Evolutionary conservation across 2,797 vertebrate species (phyloP), one percentile per base, ranked within the genome.

Genomic region (Aplochiton taeniatus): DNA sequence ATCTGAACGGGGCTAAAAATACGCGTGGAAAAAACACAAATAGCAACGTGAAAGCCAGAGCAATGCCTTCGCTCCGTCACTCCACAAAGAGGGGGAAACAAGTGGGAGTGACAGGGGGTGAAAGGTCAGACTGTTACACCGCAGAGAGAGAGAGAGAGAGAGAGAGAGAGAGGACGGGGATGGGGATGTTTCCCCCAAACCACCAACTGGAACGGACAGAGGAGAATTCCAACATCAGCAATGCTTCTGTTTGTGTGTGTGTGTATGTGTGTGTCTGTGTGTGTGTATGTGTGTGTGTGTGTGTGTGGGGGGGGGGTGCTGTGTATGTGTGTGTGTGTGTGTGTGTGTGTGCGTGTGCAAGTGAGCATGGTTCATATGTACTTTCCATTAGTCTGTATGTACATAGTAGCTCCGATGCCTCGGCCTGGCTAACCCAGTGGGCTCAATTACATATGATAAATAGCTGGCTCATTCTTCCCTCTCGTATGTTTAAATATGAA

Each of bases 1-100:
- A 77, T 72, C 75, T 61, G 77, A 82, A 85, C 75, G 81, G 56
- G 64, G 55, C 66, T 60, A 72, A 73, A 83, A 80, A 81, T 71
- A 73, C 59, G n/a, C 60, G 61, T 60, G 63, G 51, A 73, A 57
- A 68, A 73, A 57, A 68, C 44, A 73, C 55, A 63, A 72, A 61
- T 12, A 47, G 62, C 56, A 73, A 74, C 56, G 13, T 11, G 59
- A 76, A 42, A 69, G 57, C 20, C 16, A 59, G 66, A 68, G 53
- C 61, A 20, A 49, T 51, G 60, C 57, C 52, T 54, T 16, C 57
- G 45, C 31, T 54, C 55, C 51, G 16, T 17, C 45, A 54, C 47
- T 60, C 58, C 41, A 61, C 51, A 62, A 64, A 52, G 56, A 59
- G 43, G 54, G 55, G 20, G 45, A 59, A 59, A 61, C 59, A 48